A percentile compares a stretch with the other conserved stretches of the same genome.
These are phyloP conservation scores for Mya arenaria DNA, from an alignment of 1,140 invertebrate genomes.

Conservation along the genomic window DNA sequence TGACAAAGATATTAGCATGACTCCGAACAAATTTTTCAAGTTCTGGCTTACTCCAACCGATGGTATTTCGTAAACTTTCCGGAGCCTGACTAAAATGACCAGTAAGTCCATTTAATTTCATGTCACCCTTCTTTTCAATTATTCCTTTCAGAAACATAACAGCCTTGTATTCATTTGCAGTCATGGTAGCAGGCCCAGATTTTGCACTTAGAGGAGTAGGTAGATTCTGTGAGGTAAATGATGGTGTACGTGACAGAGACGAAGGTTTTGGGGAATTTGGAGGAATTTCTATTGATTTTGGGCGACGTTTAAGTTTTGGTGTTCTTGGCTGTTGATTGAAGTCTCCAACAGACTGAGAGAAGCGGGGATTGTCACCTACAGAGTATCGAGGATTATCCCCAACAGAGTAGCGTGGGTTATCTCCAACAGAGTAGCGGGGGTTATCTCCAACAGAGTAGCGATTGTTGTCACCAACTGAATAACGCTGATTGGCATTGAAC, in stretches of 20 bases:
- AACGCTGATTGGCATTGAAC: conserved; percentile 49
- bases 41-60: conserved; percentile 79
- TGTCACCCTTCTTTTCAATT: conserved; percentile 80
- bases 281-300: conserved; percentile 73
- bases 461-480: conserved; percentile 44
- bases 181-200: conserved; percentile 79
- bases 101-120: conserved; percentile 77
- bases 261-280: conserved; percentile 56
- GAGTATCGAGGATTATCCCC: conserved; percentile 52
- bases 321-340: conserved; percentile 51
- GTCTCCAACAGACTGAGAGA: conserved; percentile 15
- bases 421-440: conserved; percentile 37
- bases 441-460: not conserved
- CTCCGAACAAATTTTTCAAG: conserved; percentile 78
- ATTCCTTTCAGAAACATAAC: conserved; percentile 81
- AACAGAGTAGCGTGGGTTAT: conserved; percentile 39
- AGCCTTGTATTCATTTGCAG: conserved; percentile 81
- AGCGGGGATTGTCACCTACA: conserved; percentile 33
- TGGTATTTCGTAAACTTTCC: conserved; percentile 79
- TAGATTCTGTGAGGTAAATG: conserved; percentile 26
- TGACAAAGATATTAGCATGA: conserved; percentile 78
- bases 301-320: conserved; percentile 72
- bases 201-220: conserved; percentile 62
- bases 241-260: conserved; percentile 56
- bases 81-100: conserved; percentile 78